phyloP scores from a whole-genome alignment of 2,113 vertebrate species.

The Mesocricetus auratus region DNA sequence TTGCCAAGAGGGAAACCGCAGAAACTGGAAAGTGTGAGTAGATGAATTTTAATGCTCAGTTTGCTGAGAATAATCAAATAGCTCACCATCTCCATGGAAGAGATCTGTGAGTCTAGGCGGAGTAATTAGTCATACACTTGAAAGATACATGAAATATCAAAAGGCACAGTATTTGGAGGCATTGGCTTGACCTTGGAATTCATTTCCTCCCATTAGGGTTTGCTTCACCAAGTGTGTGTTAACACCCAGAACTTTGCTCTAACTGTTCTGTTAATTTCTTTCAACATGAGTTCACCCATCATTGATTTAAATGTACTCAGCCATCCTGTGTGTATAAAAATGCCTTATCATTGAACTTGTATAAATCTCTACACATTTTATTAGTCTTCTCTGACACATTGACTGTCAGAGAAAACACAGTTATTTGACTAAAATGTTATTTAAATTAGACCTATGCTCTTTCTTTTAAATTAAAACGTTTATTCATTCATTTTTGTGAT shows the following conservation, averaged over 20 bases:
- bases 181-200: neutral
- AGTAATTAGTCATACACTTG: neutral
- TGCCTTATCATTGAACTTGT: fast-evolving
- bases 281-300: neutral
- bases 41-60: neutral
- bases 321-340: neutral
- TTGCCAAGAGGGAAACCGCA: neutral
- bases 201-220: neutral
- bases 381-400: neutral
- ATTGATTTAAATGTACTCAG: neutral
- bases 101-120: neutral
- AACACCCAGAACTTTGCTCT: neutral
- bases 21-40: neutral
- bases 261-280: neutral
- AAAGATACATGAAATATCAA: neutral
- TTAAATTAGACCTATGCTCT: neutral
- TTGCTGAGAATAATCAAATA: neutral
- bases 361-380: fast-evolving
- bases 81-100: neutral
- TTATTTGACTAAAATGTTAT: neutral
- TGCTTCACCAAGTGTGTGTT: neutral
- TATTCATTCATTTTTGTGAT: neutral
- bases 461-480: neutral
- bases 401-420: neutral
- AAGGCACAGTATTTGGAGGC: neutral